Base-by-base conservation (phyloP, 2,888 invertebrate species). In the Elmis aenea region DNA sequence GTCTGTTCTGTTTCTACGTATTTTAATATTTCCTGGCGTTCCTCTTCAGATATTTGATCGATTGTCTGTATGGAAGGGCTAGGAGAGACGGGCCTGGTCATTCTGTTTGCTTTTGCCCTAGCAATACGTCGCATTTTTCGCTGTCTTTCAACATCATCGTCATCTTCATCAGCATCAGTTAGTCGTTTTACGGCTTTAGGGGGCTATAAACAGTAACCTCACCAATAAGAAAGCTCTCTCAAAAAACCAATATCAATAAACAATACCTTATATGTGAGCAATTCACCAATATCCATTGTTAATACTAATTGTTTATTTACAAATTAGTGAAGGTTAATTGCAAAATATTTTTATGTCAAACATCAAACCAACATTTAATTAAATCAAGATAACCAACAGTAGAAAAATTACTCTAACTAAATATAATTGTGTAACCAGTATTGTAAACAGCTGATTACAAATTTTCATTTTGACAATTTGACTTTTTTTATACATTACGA, bases 1-100 rank as follows among this genome's bases (percentile, higher is more conserved):
- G 82, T 79, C 22, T 80, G 83, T 70, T 87, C 88, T 31, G 77
- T 85, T 64, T 90, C 89, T 3, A 90, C 89, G 69, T 85, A 85
- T 69, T 82, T 80, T 3, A 88, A 66, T 48, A 90, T 89, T 57
- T 88, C 84, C 51, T 83, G 77, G 50, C 84, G 77, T 64, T 88
- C 86, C 57, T 85, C 83, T 57, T 83, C 82, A 6, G 69, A 61
- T 10, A 74, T 69, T 37, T 73, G 68, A 45, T 75, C 76, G 0
- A 77, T 70, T 2, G 79, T 63, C 36, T 66, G 68, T 42, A 55
- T 46, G 21, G 66, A 72, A n/a, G 69, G 61, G 20, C 71, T 68
- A 5, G 66, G 62, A 20, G 66, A 65, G 9, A 65, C 58, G 33
- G 70, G 68, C 51, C 60, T 72, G 49, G 61, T 61, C 69, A 65